Evolutionary conservation across 2,888 invertebrate species (phyloP).

Genomic region (Netelia inedita): DNA sequence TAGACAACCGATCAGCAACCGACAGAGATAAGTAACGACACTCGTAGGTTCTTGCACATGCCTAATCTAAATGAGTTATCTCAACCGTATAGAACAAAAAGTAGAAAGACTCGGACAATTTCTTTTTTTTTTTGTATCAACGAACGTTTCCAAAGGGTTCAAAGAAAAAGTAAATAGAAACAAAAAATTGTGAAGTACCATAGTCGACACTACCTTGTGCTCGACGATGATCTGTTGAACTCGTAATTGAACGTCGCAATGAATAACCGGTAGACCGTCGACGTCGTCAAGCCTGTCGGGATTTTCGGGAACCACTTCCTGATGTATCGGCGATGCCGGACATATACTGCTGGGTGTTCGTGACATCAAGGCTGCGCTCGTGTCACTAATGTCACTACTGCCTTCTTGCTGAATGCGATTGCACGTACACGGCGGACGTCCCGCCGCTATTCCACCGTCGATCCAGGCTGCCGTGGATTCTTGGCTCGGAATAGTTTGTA

Average conservation of each 20-base stretch:
- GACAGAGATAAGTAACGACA: constrained; percentile 20
- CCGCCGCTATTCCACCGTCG: constrained; percentile 69
- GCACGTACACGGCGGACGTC: constrained; percentile 76
- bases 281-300: constrained; percentile 87
- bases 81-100: constrained; percentile 11
- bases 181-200: background rate
- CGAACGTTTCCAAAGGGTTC: background rate
- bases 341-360: constrained; percentile 87
- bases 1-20: constrained; percentile 44
- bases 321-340: constrained; percentile 87
- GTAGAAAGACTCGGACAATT: background rate
- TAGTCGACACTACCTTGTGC: constrained; percentile 88
- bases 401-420: constrained; percentile 79
- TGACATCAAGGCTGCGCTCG: constrained; percentile 85
- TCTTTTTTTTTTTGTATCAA: constrained; percentile 24
- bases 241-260: constrained; percentile 91
- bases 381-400: constrained; percentile 82
- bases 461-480: constrained; percentile 75
- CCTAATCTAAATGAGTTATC: constrained; percentile 50
- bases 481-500: constrained; percentile 72
- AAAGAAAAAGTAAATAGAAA: background rate
- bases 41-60: constrained; percentile 53
- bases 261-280: constrained; percentile 91
- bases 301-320: constrained; percentile 81
- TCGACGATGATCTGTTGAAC: constrained; percentile 93